These are phyloP conservation scores for Anguilla pacifica DNA, from an alignment of 2,797 vertebrate species.

Conservation along the genomic window DNA sequence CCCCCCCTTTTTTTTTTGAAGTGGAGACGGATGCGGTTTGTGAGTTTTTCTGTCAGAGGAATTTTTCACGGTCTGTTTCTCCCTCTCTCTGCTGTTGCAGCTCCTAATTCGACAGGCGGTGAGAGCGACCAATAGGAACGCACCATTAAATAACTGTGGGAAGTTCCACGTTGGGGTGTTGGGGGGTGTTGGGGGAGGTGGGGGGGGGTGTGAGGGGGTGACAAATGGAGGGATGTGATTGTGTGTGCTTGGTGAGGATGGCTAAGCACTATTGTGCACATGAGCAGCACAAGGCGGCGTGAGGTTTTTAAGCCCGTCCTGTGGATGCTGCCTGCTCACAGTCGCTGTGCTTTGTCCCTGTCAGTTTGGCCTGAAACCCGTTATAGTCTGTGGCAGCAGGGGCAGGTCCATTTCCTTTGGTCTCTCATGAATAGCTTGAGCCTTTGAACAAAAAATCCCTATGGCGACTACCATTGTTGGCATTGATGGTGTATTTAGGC, in stretches of 20 bases:
- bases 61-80: conserved; percentile 58
- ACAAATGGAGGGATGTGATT: neutral
- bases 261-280: neutral
- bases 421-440: neutral
- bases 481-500: conserved; percentile 2
- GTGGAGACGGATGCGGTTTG: conserved; percentile 23
- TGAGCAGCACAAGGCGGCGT: too few species aligned
- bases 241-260: neutral
- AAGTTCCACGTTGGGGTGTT: neutral
- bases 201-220: neutral
- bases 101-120: conserved; percentile 21
- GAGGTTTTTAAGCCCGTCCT: neutral
- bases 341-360: neutral
- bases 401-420: neutral
- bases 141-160: neutral
- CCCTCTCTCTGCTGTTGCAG: conserved; percentile 25
- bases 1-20: neutral
- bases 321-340: neutral
- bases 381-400: neutral
- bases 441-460: neutral
- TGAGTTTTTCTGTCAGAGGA: conserved; percentile 52
- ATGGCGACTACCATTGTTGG: neutral
- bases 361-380: neutral
- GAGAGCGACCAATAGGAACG: neutral
- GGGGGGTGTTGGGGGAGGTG: neutral